phyloP scores from a whole-genome alignment of 1,140 invertebrate genomes.

The Drosophila suzukii region DNA sequence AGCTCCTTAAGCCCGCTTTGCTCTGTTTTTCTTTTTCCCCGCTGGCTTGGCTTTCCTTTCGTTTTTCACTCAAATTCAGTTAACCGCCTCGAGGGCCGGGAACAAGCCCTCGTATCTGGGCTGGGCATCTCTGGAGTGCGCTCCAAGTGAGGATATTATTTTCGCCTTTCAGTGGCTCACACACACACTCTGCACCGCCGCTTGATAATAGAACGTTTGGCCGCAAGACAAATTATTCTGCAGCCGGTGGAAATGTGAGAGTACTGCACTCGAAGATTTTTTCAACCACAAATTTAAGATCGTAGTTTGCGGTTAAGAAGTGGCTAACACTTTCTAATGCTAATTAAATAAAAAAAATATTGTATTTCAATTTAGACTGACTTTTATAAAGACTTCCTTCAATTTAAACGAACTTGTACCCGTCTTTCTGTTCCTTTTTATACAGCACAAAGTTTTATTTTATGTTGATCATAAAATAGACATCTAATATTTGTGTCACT shows the following conservation, averaged over 20 bases:
- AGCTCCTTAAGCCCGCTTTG: constrained; percentile 49
- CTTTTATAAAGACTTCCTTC: neutral
- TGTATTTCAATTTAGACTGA: neutral
- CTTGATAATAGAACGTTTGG: constrained; percentile 75
- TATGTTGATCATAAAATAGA: too few relatives aligned
- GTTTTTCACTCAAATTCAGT: constrained; percentile 69
- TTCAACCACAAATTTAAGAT: neutral
- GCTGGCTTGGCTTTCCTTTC: constrained; percentile 20
- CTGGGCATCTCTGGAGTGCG: constrained; percentile 49
- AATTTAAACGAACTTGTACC: too few relatives aligned
- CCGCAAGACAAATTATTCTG: constrained; percentile 76
- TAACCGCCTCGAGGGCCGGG: constrained; percentile 54
- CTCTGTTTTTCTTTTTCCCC: constrained; percentile 7
- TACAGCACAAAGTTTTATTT: neutral
- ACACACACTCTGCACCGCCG: constrained; percentile 14
- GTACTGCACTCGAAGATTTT: constrained; percentile 8
- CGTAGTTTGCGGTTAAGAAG: neutral
- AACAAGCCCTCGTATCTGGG: constrained; percentile 44
- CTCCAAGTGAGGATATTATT: constrained; percentile 63
- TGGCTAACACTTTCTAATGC: too few relatives aligned
- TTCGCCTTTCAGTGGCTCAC: constrained; percentile 34
- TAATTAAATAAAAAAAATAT: too few relatives aligned
- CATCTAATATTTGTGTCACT: neutral
- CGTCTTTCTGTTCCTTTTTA: too few relatives aligned
- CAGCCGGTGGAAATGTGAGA: constrained; percentile 31